Evolutionary conservation across 1,140 invertebrate genomes (phyloP).

Genomic region (Drosophila melanica): DNA sequence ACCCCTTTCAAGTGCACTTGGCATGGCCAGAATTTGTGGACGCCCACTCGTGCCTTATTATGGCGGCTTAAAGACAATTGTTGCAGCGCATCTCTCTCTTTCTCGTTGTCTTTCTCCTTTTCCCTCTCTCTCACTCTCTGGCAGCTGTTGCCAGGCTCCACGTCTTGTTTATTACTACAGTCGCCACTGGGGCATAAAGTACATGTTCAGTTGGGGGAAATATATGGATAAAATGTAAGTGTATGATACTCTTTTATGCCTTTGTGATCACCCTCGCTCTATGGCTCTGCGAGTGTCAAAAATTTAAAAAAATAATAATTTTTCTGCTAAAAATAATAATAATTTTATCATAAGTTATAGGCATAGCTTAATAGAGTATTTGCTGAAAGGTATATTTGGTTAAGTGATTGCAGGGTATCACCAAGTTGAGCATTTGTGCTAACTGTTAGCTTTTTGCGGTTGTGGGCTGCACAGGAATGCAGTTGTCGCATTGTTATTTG

Average conservation of each 20-base stretch:
- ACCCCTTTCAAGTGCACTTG: slow-evolving; percentile 24
- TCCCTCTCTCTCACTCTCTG: neutral
- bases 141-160: slow-evolving; percentile 8
- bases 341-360: too few relatives aligned
- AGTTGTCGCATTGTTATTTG: slow-evolving; percentile 42
- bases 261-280: neutral
- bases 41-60: slow-evolving; percentile 25
- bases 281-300: too few relatives aligned
- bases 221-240: neutral
- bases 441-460: neutral
- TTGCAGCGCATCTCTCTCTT: slow-evolving; percentile 7
- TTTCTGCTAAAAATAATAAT: too few relatives aligned
- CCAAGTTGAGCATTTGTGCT: neutral
- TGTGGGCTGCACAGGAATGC: slow-evolving; percentile 22
- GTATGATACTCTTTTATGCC: neutral
- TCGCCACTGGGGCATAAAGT: neutral
- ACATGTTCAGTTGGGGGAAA: neutral
- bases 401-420: slow-evolving; percentile 2
- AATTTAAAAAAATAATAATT: too few relatives aligned
- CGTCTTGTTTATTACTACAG: slow-evolving; percentile 14
- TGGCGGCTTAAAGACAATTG: slow-evolving; percentile 42
- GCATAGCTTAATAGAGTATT: too few relatives aligned
- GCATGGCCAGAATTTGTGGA: slow-evolving; percentile 20
- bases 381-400: too few relatives aligned
- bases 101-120: neutral